Evolutionary conservation across 1,140 invertebrate species (phyloP), one percentile per base, ranked within the genome.

Genomic region (Asbolus verrucosus): DNA sequence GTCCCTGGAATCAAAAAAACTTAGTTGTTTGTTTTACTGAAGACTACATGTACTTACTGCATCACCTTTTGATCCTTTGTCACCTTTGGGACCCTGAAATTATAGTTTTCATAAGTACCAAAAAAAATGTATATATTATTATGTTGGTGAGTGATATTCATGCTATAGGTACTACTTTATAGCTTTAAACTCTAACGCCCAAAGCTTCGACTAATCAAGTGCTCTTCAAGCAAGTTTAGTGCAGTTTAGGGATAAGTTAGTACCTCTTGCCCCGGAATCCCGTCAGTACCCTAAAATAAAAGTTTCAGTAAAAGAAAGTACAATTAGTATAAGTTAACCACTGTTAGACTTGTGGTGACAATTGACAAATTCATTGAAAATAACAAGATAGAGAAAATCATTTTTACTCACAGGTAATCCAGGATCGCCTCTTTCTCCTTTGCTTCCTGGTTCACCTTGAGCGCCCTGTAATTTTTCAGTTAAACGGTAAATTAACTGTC

Each of bases 251-350:
- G 30, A 38, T 16, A 13, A 15, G 67, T 76, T 77, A 74, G 71
- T 88, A 95, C 94, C 91, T 94, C 92, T 85, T 89, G 87, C 77
- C 94, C 94, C 78, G 94, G 94, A 80, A 96, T 95, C 78, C 94
- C 94, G 81, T 96, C 94, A 67, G 93, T 95, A 75, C 94, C 94
- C 93, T 95, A 87, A 87, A 88, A 84, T 69, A 63, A 59, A n/a
- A n/a, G n/a, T n/a, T n/a, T n/a, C n/a, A n/a, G n/a, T n/a, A n/a
- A n/a, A n/a, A n/a, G n/a, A n/a, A n/a, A n/a, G n/a, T n/a, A n/a
- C n/a, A n/a, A n/a, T n/a, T n/a, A n/a, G n/a, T n/a, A n/a, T n/a
- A n/a, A n/a, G n/a, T n/a, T n/a, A n/a, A n/a, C n/a, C n/a, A n/a
- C n/a, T n/a, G n/a, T n/a, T n/a, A n/a, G n/a, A n/a, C n/a, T n/a